Evolutionary conservation across 2,113 vertebrate species (phyloP).

Genomic region (Phrynosoma platyrhinos): DNA sequence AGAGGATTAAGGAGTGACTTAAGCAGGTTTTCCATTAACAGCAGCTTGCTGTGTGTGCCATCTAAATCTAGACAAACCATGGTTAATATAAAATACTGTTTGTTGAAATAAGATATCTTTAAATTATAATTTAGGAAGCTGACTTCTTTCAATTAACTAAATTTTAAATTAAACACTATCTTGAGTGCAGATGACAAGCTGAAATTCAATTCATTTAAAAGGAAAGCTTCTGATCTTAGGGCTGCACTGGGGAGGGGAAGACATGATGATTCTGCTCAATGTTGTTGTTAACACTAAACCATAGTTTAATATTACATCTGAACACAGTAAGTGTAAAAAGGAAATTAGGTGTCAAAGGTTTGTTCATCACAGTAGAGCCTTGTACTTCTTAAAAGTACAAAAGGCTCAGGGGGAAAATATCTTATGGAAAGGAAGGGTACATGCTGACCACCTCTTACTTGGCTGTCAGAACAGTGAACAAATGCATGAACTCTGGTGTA

Average conservation of each 20-base stretch:
- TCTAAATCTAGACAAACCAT: not conserved
- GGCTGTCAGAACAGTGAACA: conserved; percentile 51
- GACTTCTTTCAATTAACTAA: not conserved
- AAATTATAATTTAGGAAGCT: not conserved
- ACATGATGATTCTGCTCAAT: not conserved
- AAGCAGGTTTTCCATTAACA: too few relatives aligned
- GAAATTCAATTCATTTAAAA: not conserved
- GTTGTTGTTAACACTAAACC: not conserved
- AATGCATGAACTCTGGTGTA: conserved; percentile 42
- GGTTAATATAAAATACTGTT: not conserved
- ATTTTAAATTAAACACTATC: not conserved
- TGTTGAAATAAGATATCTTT: not conserved
- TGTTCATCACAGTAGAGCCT: conserved; percentile 6
- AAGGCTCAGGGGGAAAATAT: conserved; percentile 25
- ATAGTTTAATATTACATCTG: not conserved
- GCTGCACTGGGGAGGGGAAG: not conserved
- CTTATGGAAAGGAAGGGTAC: conserved; percentile 21
- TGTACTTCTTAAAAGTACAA: not conserved
- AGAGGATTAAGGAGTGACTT: too few relatives aligned
- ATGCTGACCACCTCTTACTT: conserved; percentile 31
- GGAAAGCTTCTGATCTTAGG: not conserved
- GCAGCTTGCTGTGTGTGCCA: not conserved
- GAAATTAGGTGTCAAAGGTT: conserved; percentile 17
- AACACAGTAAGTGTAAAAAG: conserved; percentile 5
- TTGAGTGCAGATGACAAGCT: not conserved